These are phyloP conservation scores for Notolabrus celidotus DNA, from an alignment of 2,797 vertebrate species.

Conservation along the genomic window DNA sequence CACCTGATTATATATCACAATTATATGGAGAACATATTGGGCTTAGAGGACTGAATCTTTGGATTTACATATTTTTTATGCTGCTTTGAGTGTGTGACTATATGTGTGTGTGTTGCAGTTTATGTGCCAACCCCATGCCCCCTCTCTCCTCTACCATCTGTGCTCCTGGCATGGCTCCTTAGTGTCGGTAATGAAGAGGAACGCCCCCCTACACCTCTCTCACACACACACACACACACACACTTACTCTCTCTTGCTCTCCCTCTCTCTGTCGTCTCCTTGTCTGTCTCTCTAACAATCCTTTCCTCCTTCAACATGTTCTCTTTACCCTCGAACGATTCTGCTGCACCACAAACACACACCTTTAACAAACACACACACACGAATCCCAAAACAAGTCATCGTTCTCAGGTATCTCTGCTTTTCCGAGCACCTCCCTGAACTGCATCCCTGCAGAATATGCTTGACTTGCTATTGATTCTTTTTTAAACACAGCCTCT, in stretches of 20 bases:
- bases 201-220: constrained; percentile 5
- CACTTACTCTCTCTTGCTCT: not conserved
- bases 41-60: constrained; percentile 29
- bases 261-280: not conserved
- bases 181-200: constrained; percentile 68
- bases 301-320: constrained; percentile 21
- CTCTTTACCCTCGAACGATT: constrained; percentile 24
- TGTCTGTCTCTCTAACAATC: constrained; percentile 19
- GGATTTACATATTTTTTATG: constrained; percentile 31
- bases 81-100: constrained; percentile 10
- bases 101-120: constrained; percentile 40
- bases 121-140: constrained; percentile 55
- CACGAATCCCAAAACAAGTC: not conserved
- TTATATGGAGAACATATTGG: constrained; percentile 28
- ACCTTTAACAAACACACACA: not conserved
- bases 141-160: constrained; percentile 76
- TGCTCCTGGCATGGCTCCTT: constrained; percentile 73
- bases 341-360: constrained; percentile 1
- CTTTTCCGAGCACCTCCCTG: constrained; percentile 26
- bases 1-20: constrained; percentile 17
- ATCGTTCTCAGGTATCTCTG: constrained; percentile 20
- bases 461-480: constrained; percentile 51
- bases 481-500: constrained; percentile 43
- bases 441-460: constrained; percentile 39
- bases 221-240: not conserved